These are phyloP conservation scores for Pristionchus japonicus DNA, from an alignment of 2,888 invertebrate species.

Conservation along the genomic window DNA sequence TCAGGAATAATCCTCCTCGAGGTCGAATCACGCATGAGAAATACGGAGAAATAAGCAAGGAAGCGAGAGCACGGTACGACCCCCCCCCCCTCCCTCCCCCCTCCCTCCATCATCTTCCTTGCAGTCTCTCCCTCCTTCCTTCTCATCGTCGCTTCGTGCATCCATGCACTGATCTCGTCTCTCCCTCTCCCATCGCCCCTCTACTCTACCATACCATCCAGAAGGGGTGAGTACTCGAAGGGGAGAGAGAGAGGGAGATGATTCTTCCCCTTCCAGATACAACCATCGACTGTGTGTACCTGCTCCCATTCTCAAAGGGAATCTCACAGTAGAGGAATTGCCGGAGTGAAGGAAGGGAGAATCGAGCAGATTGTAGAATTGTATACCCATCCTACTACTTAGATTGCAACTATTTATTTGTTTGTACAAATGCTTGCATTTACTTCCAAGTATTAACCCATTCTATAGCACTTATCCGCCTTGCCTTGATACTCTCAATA, in stretches of 20 bases:
- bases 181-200: constrained; percentile 28
- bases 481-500: background rate
- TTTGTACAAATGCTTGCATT: background rate
- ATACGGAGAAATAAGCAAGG: constrained; percentile 23
- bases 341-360: background rate
- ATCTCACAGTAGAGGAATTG: background rate
- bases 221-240: background rate
- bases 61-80: background rate
- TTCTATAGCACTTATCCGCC: background rate
- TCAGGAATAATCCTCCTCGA: constrained; percentile 36
- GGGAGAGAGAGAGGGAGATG: no score
- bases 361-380: background rate
- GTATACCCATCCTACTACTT: background rate
- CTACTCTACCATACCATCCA: background rate
- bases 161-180: constrained; percentile 12
- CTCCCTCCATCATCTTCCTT: background rate
- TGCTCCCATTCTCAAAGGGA: constrained; percentile 3
- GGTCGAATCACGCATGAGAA: constrained; percentile 12
- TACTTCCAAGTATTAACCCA: background rate
- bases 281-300: background rate
- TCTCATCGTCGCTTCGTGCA: constrained; percentile 2
- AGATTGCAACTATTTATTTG: background rate
- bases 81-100: background rate
- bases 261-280: background rate
- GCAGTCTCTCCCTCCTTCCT: background rate